phyloP scores from a whole-genome alignment of 2,888 invertebrate genomes.

The Cryptus armator region DNA sequence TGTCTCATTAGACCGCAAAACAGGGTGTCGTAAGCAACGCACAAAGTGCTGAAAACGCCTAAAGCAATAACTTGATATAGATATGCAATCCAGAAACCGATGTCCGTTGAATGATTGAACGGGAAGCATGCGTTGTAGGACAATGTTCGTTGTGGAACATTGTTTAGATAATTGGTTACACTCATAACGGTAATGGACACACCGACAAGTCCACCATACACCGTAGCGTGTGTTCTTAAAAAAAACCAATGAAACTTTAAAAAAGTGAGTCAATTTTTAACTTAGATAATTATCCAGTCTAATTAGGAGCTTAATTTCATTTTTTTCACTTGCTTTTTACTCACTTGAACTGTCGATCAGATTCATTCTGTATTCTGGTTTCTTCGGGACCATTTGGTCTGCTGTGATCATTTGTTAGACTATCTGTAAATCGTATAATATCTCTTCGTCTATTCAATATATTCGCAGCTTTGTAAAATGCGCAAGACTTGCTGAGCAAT shows the following conservation, averaged over 20 bases:
- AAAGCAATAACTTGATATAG: neutral
- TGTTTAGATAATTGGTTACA: neutral
- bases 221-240: neutral
- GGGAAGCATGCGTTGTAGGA: neutral
- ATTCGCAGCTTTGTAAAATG: constrained; percentile 10
- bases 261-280: too few species aligned
- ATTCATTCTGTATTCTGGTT: neutral
- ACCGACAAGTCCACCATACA: neutral
- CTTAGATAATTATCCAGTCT: too few species aligned
- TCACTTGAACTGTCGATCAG: neutral
- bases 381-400: constrained; percentile 10
- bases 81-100: constrained; percentile 25
- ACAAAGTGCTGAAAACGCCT: neutral
- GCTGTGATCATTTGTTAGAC: constrained; percentile 10
- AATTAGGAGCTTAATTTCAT: neutral
- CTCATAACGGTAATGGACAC: neutral
- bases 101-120: neutral
- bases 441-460: neutral
- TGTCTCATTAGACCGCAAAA: neutral
- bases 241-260: neutral
- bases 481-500: constrained; percentile 14
- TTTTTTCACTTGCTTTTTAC: neutral
- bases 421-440: neutral
- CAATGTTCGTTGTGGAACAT: neutral
- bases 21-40: neutral